A percentile compares a stretch with the other conserved stretches of the same genome.
Conservation (phyloP, 2,113 vertebrate species). For the Labeo catla region DNA sequence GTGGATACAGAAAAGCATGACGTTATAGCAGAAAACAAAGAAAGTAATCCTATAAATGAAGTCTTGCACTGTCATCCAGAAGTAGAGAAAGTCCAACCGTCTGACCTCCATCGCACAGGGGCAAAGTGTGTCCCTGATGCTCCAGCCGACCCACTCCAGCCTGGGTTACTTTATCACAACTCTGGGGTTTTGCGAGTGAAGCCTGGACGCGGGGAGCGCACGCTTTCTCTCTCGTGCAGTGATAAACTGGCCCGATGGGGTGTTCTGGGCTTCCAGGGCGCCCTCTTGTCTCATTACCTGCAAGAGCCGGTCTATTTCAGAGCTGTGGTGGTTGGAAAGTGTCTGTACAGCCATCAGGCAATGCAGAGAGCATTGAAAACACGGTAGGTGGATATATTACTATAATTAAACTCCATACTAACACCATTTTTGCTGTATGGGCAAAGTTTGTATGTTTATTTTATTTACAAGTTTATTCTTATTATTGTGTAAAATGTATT, state of each 20-base stretch:
- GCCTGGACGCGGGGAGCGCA: slow-evolving; percentile 90
- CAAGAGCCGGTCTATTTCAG: slow-evolving; percentile 85
- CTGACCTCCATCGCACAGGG: slow-evolving; percentile 88
- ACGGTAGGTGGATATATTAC: slow-evolving; percentile 71
- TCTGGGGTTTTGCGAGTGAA: slow-evolving; percentile 86
- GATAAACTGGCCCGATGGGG: slow-evolving; percentile 87
- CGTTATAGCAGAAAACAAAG: neutral
- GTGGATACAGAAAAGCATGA: neutral
- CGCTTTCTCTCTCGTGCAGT: slow-evolving; percentile 91
- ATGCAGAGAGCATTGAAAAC: slow-evolving; percentile 82
- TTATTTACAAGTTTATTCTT: too few relatives aligned
- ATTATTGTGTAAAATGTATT: too few relatives aligned
- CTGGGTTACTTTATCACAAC: slow-evolving; percentile 82
- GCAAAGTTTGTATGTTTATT: neutral
- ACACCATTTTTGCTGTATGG: neutral
- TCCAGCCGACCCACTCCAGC: slow-evolving; percentile 70
- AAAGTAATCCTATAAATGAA: neutral
- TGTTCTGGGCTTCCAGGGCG: slow-evolving; percentile 90
- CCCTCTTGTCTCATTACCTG: slow-evolving; percentile 90
- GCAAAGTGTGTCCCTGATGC: slow-evolving; percentile 89
- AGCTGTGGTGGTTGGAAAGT: slow-evolving; percentile 84
- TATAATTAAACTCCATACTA: neutral
- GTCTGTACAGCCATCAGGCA: slow-evolving; percentile 83
- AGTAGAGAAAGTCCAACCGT: neutral
- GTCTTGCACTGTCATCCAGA: neutral